Evolutionary conservation across 2,113 vertebrate species (phyloP).

Genomic region (Eudyptes chrysolophus): DNA sequence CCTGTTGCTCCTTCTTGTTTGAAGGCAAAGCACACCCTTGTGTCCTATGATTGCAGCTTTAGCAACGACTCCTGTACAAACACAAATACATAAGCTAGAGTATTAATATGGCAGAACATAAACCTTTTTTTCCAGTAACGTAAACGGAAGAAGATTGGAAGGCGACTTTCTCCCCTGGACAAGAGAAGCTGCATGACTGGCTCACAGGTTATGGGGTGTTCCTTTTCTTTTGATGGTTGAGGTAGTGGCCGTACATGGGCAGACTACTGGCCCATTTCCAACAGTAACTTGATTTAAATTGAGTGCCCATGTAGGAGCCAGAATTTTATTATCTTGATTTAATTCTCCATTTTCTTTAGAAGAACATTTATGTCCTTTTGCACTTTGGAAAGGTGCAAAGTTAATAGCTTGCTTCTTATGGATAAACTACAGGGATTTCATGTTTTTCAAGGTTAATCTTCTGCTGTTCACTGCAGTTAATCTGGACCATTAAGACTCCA

Average conservation of each 20-base stretch:
- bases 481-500: not conserved
- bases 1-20: not conserved
- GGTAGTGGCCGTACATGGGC: not conserved
- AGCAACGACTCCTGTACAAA: not conserved
- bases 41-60: not conserved
- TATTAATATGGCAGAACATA: not conserved
- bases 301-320: not conserved
- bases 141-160: not conserved
- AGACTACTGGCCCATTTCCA: not conserved
- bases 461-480: not conserved
- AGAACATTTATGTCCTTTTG: not conserved
- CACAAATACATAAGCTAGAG: not conserved
- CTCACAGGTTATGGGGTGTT: not conserved
- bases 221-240: not conserved
- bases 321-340: slow-evolving; percentile 3
- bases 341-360: slow-evolving; percentile 22
- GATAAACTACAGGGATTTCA: not conserved
- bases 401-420: not conserved
- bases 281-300: not conserved
- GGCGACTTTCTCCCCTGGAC: not conserved
- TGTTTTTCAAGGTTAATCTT: not conserved
- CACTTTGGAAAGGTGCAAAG: not conserved
- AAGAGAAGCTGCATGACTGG: not conserved
- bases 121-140: not conserved
- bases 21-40: not conserved